These are phyloP conservation scores for Archaeoteleia sp. DNA, from an alignment of 2,888 invertebrate genomes.

Conservation along the genomic window DNA sequence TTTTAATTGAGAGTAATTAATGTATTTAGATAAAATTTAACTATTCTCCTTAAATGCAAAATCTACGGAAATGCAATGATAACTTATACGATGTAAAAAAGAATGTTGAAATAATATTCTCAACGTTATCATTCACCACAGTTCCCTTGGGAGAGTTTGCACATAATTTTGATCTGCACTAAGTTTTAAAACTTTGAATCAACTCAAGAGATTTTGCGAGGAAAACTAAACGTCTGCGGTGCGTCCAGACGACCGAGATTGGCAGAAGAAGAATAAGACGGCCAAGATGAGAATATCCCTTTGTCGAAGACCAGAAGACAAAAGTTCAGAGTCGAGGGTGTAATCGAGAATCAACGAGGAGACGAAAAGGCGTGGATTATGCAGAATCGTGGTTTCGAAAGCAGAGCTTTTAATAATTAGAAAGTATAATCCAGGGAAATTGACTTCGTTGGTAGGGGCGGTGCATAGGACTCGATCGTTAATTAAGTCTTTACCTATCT, in stretches of 20 bases:
- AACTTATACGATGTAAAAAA: background rate
- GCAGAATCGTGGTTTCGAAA: constrained; percentile 40
- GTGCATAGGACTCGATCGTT: constrained; percentile 19
- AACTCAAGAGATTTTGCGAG: constrained; percentile 30
- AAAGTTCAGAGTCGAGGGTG: constrained; percentile 35
- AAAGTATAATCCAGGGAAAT: constrained; percentile 44
- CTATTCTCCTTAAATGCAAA: no score
- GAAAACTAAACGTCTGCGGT: constrained; percentile 21
- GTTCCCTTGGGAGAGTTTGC: background rate
- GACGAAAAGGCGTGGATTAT: constrained; percentile 44
- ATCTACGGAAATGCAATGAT: no score
- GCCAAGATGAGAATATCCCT: constrained; percentile 31
- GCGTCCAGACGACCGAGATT: constrained; percentile 27
- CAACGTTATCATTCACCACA: constrained; percentile 1
- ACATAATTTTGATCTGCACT: constrained; percentile 22
- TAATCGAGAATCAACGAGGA: constrained; percentile 42
- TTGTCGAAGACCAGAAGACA: constrained; percentile 39
- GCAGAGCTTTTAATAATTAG: constrained; percentile 44
- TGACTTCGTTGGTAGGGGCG: constrained; percentile 32
- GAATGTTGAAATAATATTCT: constrained; percentile 4
- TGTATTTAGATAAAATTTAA: no score
- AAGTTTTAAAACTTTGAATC: constrained; percentile 45
- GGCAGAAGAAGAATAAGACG: constrained; percentile 30
- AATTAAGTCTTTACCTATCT: constrained; percentile 24
- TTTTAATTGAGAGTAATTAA: no score